Evolutionary conservation across 2,888 invertebrate species (phyloP).

Genomic region (Eupeodes luniger): DNA sequence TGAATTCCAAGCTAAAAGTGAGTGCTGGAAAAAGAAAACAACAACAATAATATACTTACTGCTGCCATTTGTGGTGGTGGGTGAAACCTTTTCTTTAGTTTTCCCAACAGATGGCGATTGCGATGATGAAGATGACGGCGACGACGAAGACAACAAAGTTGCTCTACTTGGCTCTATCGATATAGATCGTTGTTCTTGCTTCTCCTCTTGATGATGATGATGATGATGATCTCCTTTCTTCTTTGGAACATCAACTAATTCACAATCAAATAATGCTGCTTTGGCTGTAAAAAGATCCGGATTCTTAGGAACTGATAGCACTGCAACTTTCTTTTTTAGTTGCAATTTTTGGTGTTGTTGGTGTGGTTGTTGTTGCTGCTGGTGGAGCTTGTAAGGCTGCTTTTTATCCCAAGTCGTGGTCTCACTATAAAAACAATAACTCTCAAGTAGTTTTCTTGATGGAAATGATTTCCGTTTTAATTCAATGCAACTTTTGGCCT

Average conservation of each 20-base stretch:
- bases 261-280: conserved; percentile 41
- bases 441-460: conserved; percentile 69
- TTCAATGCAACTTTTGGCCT: conserved; percentile 67
- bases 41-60: conserved; percentile 56
- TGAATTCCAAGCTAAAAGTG: conserved; percentile 26
- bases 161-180: conserved; percentile 64
- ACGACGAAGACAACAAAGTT: conserved; percentile 39
- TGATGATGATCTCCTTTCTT: conserved; percentile 69
- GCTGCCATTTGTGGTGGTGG: conserved; percentile 55
- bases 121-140: conserved; percentile 42
- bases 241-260: conserved; percentile 62
- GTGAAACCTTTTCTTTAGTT: conserved; percentile 62
- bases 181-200: conserved; percentile 53
- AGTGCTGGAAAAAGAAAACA: not conserved
- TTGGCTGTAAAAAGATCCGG: conserved; percentile 57
- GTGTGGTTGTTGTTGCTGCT: conserved; percentile 35
- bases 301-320: conserved; percentile 70
- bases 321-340: conserved; percentile 68
- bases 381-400: not conserved
- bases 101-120: conserved; percentile 34
- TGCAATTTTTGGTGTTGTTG: conserved; percentile 40
- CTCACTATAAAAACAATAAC: conserved; percentile 62
- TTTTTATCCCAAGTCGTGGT: conserved; percentile 33
- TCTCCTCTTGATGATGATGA: conserved; percentile 31
- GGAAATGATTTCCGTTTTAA: conserved; percentile 73